Percentiles rank a stretch among this genome's conserved stretches.
These are phyloP conservation scores for mouse (Mus musculus) DNA, from an alignment of 2,113 vertebrate species.

Conservation along the genomic window GRCm39 chr4:105964001-105964500, in stretches of 20 bases:
- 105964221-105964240: background rate
- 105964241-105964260: background rate
- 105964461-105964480: background rate
- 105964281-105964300: background rate
- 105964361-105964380: background rate
- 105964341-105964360: background rate
- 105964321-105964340: background rate
- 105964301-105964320: background rate
- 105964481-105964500: background rate
- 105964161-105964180: background rate
- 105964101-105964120: background rate
- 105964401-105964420: too few relatives aligned
- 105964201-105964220: background rate
- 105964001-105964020: background rate
- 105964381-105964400: background rate
- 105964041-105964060: background rate
- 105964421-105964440: background rate
- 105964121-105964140: background rate
- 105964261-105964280: background rate
- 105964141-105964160: background rate
- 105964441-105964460: background rate
- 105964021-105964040: background rate
- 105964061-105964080: background rate
- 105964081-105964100: background rate
- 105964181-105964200: too few relatives aligned